Evolutionary conservation across 1,140 invertebrate genomes (phyloP), one percentile per base, ranked within the genome.

Genomic region (Anastrepha obliqua): DNA sequence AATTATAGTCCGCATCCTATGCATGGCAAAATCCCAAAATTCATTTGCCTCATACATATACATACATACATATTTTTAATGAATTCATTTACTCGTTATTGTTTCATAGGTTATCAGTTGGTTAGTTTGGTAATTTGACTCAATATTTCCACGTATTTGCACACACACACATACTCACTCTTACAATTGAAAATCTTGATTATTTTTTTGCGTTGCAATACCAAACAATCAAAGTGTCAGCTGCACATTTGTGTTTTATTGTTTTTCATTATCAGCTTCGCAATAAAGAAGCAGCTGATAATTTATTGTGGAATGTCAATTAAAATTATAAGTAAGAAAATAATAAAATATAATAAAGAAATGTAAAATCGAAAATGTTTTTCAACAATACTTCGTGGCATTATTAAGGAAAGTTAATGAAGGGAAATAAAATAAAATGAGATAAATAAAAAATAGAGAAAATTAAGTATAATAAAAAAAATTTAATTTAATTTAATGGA

Each of bases 231-330:
- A 29, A 29, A 29, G 29, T 29, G 29, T 29, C 29, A 29, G 29
- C 29, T 74, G 8, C 55, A 9, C 11, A 55, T 55, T 81, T 81
- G 44, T 6, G 39, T 47, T 81, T 81, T 55, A 42, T 42, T 62
- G 44, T 29, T 44, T 74, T 74, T 44, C 11, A 74, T 81, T 81
- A 81, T 81, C 74, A 81, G 55, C 55, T 81, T 81, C 20, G n/a
- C 74, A 51, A 81, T 81, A 81, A 81, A 9, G 51, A 81, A 11
- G 15, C 11, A 44, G 47, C 74, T 81, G 51, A 55, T 81, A 81
- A 81, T 55, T 20, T 51, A 55, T 5, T 17, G 47, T 55, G 17
- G 74, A 81, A 81, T 78, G 44, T 78, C n/a, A 6, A 55, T 20
- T 55, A n/a, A n/a, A 81, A 74, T 47, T 44, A 74, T 74, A 9